Percentiles rank a stretch among this genome's conserved stretches.
Evolutionary conservation across 2,797 vertebrate genomes (phyloP).

Genomic region (Protosalanx chinensis): DNA sequence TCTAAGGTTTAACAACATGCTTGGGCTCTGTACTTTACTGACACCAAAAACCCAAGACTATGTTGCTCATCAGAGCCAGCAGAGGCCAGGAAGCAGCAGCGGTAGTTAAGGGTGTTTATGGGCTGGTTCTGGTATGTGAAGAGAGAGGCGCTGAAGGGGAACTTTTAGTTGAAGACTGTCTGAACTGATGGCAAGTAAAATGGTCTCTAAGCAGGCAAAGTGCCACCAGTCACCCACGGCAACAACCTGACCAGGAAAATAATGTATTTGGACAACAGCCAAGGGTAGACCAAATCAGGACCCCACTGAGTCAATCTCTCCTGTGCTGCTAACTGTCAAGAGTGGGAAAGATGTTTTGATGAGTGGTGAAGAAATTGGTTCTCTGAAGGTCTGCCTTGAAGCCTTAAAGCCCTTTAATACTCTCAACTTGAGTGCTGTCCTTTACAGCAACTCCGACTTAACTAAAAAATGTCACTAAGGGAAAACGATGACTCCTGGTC

Average conservation of each 20-base stretch:
- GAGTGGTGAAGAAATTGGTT: constrained; percentile 9
- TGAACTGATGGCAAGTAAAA: no score
- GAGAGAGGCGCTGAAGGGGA: no score
- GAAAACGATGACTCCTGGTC: background rate
- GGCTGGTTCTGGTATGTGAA: no score
- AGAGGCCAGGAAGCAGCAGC: no score
- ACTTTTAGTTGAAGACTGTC: constrained; percentile 18
- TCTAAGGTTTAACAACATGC: no score
- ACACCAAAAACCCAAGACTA: no score
- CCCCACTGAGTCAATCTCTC: constrained; percentile 5
- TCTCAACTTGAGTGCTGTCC: background rate
- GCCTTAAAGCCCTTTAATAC: background rate
- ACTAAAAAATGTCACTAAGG: background rate
- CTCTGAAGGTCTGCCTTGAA: background rate
- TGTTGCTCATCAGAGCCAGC: no score
- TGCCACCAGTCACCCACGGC: background rate
- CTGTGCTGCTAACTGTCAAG: background rate
- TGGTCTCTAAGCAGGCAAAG: background rate
- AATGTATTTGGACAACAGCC: background rate
- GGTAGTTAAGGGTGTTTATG: no score
- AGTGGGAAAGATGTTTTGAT: background rate
- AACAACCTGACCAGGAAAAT: constrained; percentile 3
- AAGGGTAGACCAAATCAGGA: constrained; percentile 2
- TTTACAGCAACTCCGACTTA: background rate
- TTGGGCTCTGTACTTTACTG: no score